Base-by-base conservation (phyloP, 2,113 vertebrate genomes). In the Amphiprion ocellaris region DNA sequence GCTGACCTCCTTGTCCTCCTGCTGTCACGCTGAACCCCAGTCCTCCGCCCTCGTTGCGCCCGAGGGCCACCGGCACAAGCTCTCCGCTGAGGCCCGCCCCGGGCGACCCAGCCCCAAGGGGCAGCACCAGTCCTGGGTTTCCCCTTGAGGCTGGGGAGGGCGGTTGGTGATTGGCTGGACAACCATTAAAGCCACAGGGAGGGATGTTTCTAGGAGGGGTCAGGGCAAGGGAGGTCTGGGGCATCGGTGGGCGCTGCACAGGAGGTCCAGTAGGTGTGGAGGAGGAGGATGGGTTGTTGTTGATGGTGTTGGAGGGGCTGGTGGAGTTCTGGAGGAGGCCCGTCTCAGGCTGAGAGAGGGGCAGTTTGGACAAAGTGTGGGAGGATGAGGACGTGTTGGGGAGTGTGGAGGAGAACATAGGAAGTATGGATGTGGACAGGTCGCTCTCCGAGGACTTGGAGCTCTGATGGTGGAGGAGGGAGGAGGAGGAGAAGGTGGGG, bases 11-110 rank as follows among this genome's bases (percentile, higher is more conserved):
- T 5, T 88, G 89, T 8, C 94, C 95, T 1, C 94, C 95, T 0
- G 92, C 93, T 0, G 69, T 91, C 39, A 95, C 91, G 33, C 94
- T 94, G 81, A 95, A 95, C 8, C 94, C 94, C 24, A 95, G 71
- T 12, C 93, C 92, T 0, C 90, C 92, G 1, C 86, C 83, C 39
- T 93, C 90, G 0, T 89, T 92, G 76, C 85, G 89, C 16, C 92
- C 87, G 3, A 95, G 72, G 8, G 90, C 90, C 54, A 95, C 94
- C 0, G 95, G 94, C 0, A 95, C 93, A 2, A 95, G 90, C 66
- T 95, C 94, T 5, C 94, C 84, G 0, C 72, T 52, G 0, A 55
- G 76, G 0, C 37, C 17, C 9, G 82, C 52, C 7, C 80, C 86
- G 0, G 79, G 74, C 0, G 52, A 77, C 6, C 56, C 85, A 0